A percentile compares a stretch with the other conserved stretches of the same genome.
Evolutionary conservation across 2,113 vertebrate species (phyloP).

Genomic region (Phoxinus phoxinus): DNA sequence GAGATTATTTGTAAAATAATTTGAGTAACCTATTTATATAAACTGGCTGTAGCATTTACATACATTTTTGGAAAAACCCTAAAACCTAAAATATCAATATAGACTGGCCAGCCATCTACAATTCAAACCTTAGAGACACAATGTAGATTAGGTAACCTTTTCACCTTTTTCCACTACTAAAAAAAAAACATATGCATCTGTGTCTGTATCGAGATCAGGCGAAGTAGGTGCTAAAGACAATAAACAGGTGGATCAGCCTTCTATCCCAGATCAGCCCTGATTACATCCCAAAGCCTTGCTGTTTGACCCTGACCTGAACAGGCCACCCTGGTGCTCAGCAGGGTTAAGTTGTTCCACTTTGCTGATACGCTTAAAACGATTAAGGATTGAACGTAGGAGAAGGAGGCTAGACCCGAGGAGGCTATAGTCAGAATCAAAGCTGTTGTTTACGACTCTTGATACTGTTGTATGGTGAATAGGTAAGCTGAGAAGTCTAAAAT

Average conservation of each 20-base stretch:
- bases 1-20: too few species aligned
- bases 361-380: slow-evolving; percentile 39
- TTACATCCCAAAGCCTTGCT: slow-evolving; percentile 67
- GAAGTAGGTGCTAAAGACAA: slow-evolving; percentile 64
- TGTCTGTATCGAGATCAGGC: slow-evolving; percentile 27
- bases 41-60: too few species aligned
- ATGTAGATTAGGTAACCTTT: neutral
- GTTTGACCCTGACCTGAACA: slow-evolving; percentile 34
- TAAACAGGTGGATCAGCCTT: slow-evolving; percentile 71
- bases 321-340: neutral
- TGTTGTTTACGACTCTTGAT: slow-evolving; percentile 1
- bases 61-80: neutral
- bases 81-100: neutral
- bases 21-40: too few species aligned
- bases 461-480: slow-evolving; percentile 1
- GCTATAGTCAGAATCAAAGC: slow-evolving; percentile 11
- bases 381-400: slow-evolving; percentile 41
- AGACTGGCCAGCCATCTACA: neutral
- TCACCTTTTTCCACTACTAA: neutral
- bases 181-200: neutral
- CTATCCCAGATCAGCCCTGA: slow-evolving; percentile 67
- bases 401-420: slow-evolving; percentile 39
- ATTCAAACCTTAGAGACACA: neutral
- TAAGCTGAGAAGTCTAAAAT: slow-evolving; percentile 58
- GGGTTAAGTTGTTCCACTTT: slow-evolving; percentile 26